These are phyloP conservation scores for Dromas ardeola DNA, from an alignment of 2,113 vertebrate species.

Conservation along the genomic window DNA sequence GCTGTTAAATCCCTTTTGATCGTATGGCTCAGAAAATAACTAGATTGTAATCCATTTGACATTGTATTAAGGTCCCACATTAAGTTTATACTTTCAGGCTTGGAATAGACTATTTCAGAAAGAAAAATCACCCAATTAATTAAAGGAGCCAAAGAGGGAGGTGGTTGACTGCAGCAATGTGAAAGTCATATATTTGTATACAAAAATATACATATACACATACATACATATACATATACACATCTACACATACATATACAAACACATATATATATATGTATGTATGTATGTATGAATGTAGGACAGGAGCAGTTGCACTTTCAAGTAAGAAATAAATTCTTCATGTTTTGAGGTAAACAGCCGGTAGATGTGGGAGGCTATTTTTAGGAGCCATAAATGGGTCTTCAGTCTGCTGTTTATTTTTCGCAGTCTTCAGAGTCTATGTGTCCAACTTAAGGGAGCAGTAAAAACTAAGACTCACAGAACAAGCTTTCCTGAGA, in stretches of 20 bases:
- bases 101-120: not conserved
- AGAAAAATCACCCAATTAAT: not conserved
- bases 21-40: not conserved
- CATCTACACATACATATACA: not conserved
- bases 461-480: not conserved
- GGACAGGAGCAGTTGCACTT: not conserved
- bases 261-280: rapidly evolving
- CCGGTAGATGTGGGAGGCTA: not conserved
- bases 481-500: not conserved
- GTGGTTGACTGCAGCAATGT: not conserved
- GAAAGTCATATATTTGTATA: not conserved
- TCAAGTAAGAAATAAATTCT: not conserved
- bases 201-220: too few relatives aligned
- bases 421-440: not conserved
- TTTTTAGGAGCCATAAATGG: not conserved
- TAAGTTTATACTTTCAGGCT: not conserved
- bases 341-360: not conserved
- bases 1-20: not conserved
- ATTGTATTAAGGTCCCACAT: not conserved
- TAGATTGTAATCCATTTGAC: not conserved
- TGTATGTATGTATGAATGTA: not conserved
- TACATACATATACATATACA: rapidly evolving
- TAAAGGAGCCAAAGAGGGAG: not conserved
- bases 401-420: not conserved
- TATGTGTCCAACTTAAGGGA: not conserved